Percentiles rank a stretch among this genome's conserved stretches.
Evolutionary conservation across 2,797 vertebrate species (phyloP).

Genomic region (Natrix natrix): DNA sequence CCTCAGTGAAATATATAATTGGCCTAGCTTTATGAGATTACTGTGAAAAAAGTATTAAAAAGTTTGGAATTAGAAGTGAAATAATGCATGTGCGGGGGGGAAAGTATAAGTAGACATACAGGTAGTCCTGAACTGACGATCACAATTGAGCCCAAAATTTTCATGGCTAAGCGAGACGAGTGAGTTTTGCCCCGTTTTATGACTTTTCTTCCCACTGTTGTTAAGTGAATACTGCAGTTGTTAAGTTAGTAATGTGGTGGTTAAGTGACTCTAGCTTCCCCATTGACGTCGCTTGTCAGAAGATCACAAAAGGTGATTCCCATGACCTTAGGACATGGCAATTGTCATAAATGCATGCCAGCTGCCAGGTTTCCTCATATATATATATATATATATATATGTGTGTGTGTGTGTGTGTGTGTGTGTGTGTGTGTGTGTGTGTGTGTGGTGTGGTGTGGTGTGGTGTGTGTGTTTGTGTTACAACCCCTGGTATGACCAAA

Average conservation of each 20-base stretch:
- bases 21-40: background rate
- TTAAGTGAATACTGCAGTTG: background rate
- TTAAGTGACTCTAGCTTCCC: background rate
- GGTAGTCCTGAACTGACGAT: background rate
- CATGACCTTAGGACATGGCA: background rate
- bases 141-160: background rate
- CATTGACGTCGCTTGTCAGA: background rate
- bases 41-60: background rate
- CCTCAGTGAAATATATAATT: background rate
- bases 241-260: background rate
- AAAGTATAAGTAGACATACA: constrained; percentile 5
- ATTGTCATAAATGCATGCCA: background rate
- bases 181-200: background rate
- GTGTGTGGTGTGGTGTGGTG: too few relatives aligned
- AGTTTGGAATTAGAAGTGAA: background rate
- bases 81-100: background rate
- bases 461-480: too few relatives aligned
- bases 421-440: too few relatives aligned
- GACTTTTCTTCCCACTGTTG: background rate
- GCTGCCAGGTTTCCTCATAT: background rate
- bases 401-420: too few relatives aligned
- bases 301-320: background rate
- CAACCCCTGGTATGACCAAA: too few relatives aligned
- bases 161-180: background rate
- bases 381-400: too few relatives aligned